phyloP scores from a whole-genome alignment of 2,113 vertebrate species.

The Microcebus tavaratra region DNA sequence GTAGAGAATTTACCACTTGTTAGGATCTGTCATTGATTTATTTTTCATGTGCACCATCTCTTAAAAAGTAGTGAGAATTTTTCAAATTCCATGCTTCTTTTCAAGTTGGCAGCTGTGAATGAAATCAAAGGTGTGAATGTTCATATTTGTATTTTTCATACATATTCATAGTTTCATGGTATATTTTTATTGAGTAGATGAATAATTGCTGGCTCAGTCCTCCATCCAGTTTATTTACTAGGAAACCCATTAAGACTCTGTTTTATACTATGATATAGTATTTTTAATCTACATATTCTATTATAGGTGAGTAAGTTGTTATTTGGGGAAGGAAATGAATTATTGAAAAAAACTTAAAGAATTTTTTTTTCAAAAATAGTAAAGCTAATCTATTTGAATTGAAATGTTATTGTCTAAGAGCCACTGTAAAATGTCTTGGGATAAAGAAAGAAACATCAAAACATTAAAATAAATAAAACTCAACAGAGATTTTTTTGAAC shows the following conservation, averaged over 20 bases:
- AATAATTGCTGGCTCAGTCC: neutral
- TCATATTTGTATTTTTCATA: neutral
- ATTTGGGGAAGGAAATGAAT: neutral
- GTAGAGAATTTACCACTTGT: neutral
- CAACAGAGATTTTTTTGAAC: neutral
- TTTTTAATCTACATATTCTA: neutral
- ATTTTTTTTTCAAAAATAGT: neutral
- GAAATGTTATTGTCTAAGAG: neutral
- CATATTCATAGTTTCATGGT: neutral
- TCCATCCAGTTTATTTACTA: neutral
- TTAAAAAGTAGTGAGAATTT: neutral
- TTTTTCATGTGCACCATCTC: neutral
- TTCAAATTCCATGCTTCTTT: neutral
- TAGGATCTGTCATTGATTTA: neutral
- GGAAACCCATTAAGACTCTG: neutral
- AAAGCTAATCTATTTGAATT: neutral
- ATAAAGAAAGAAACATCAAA: neutral
- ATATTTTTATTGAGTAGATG: neutral
- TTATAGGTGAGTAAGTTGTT: neutral
- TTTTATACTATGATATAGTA: neutral
- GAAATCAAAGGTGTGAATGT: neutral
- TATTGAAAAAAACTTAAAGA: neutral
- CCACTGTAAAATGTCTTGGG: neutral
- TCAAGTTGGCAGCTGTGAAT: neutral
- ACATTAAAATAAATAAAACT: neutral